A percentile compares a stretch with the other conserved stretches of the same genome.
Evolutionary conservation across 2,888 invertebrate species (phyloP).

Genomic region (Amblyjoppa proteus): DNA sequence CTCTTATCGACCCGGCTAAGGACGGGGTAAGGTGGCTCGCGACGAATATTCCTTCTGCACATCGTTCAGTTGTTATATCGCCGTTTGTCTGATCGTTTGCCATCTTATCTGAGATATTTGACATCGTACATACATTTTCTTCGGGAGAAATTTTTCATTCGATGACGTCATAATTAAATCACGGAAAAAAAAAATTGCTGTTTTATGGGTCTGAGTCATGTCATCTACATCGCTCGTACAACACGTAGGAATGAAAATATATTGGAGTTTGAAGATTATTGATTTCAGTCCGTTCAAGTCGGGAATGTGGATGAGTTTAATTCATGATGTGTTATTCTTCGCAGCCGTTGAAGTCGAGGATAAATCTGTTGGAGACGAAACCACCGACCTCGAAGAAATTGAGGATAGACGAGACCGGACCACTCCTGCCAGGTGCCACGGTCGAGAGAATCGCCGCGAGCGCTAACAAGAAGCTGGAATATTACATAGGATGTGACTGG

Average conservation of each 20-base stretch:
- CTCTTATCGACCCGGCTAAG: slow-evolving; percentile 89
- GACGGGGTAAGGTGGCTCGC: slow-evolving; percentile 83
- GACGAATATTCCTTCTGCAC: not conserved
- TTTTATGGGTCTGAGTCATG: not conserved
- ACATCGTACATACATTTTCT: not conserved
- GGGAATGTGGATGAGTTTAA: not conserved
- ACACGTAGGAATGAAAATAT: not conserved
- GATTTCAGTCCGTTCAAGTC: not conserved
- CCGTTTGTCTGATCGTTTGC: not conserved
- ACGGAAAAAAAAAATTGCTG: not conserved
- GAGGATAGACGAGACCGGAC: slow-evolving; percentile 82
- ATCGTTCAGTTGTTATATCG: not conserved
- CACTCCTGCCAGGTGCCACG: slow-evolving; percentile 81
- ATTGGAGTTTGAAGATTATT: not conserved
- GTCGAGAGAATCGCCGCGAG: slow-evolving; percentile 82
- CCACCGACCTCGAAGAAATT: slow-evolving; percentile 83
- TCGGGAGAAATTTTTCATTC: not conserved
- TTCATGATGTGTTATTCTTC: not conserved
- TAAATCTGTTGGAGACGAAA: slow-evolving; percentile 81
- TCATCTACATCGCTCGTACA: not conserved
- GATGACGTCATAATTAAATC: not conserved
- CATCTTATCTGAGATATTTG: not conserved
- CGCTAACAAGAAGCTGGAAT: slow-evolving; percentile 84
- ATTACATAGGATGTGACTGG: slow-evolving; percentile 92
- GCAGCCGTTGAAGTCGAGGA: slow-evolving; percentile 78